Conservation (phyloP, 2,797 vertebrate species). For the Atherinosoma microstoma region DNA sequence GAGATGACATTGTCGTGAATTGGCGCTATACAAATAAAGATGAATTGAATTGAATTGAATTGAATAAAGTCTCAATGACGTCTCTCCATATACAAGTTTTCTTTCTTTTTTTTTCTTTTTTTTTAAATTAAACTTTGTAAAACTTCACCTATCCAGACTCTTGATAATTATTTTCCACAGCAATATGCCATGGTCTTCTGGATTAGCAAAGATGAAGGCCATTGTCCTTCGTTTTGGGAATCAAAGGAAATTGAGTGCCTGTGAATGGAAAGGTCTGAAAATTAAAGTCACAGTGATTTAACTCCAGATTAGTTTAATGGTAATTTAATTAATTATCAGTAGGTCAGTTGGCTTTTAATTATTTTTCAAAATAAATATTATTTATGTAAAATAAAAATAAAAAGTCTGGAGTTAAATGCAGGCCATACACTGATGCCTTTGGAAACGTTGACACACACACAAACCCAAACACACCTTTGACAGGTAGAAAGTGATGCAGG, state of each 20-base stretch:
- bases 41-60: no score
- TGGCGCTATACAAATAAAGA: no score
- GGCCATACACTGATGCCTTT: not conserved
- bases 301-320: not conserved
- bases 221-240: not conserved
- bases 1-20: no score
- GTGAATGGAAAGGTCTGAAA: not conserved
- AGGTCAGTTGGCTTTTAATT: not conserved
- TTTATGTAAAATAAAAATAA: not conserved
- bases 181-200: no score
- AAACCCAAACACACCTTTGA: slow-evolving; percentile 85
- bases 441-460: slow-evolving; percentile 1
- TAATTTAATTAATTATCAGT: not conserved
- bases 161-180: not conserved
- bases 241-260: not conserved
- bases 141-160: not conserved
- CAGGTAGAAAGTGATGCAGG: slow-evolving; percentile 90
- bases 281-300: not conserved
- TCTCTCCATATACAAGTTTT: no score
- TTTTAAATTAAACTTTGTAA: not conserved
- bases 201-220: not conserved
- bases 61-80: no score
- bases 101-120: no score
- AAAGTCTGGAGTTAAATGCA: not conserved
- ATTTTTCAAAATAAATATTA: not conserved